Evolutionary conservation across 1,140 invertebrate species (phyloP).

Genomic region (Drosophila lacertosa): DNA sequence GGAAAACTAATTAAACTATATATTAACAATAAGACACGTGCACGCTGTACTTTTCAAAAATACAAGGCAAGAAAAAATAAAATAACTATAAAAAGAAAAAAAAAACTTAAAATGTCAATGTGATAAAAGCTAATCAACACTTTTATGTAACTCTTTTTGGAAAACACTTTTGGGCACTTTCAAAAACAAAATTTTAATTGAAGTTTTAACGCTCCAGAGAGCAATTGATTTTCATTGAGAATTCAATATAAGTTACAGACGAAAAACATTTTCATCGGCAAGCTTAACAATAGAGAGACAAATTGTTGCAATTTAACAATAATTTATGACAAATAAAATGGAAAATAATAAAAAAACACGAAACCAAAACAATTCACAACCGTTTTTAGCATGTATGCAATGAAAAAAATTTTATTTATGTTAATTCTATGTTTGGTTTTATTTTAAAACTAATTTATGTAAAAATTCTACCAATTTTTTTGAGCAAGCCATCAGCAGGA

Average conservation of each 20-base stretch:
- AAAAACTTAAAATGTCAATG: constrained; percentile 66
- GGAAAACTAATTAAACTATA: constrained; percentile 58
- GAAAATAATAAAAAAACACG: constrained; percentile 39
- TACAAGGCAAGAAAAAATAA: constrained; percentile 55
- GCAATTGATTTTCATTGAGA: constrained; percentile 57
- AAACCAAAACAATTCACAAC: constrained; percentile 43
- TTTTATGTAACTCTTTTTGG: constrained; percentile 72
- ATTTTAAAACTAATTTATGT: constrained; percentile 53
- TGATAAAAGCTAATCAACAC: constrained; percentile 75
- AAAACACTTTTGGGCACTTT: constrained; percentile 65
- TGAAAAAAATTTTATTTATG: constrained; percentile 53
- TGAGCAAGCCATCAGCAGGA: constrained; percentile 38
- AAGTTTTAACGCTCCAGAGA: constrained; percentile 51
- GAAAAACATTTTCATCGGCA: constrained; percentile 53
- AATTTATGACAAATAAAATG: constrained; percentile 37
- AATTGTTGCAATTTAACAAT: constrained; percentile 66
- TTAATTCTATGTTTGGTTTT: constrained; percentile 23
- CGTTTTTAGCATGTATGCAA: constrained; percentile 24
- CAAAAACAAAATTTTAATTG: constrained; percentile 61
- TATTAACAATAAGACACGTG: constrained; percentile 66
- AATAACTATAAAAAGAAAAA: constrained; percentile 37
- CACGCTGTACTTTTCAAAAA: constrained; percentile 78
- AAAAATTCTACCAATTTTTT: constrained; percentile 44
- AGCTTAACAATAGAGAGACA: constrained; percentile 59
- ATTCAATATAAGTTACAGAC: constrained; percentile 64